Percentiles rank a stretch among this genome's conserved stretches.
Evolutionary conservation across 2,797 vertebrate species (phyloP).

Genomic region (Hylomyscus alleni): DNA sequence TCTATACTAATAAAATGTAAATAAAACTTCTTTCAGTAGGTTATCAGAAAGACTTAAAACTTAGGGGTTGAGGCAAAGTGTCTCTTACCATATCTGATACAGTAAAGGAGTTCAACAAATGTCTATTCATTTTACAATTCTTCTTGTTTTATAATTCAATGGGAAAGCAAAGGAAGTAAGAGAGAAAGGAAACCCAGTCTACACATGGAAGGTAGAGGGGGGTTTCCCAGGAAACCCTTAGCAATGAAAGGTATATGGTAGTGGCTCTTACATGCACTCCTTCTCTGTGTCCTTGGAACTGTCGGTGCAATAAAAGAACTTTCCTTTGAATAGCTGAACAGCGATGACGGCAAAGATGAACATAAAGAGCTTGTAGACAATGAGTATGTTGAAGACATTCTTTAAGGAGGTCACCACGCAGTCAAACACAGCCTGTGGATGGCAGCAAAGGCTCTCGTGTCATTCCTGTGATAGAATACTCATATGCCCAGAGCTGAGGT

Average conservation of each 20-base stretch:
- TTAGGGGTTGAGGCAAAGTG: neutral
- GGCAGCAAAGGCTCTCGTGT: conserved; percentile 49
- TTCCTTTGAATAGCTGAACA: conserved; percentile 99
- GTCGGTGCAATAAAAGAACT: conserved; percentile 99
- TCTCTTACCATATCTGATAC: neutral
- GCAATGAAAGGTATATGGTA: neutral
- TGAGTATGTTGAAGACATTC: conserved; percentile 99
- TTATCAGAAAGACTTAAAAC: neutral
- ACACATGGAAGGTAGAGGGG: rapidly evolving
- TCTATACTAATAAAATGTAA: neutral
- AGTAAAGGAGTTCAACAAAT: neutral
- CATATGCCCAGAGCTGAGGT: neutral
- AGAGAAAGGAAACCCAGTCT: neutral
- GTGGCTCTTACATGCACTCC: conserved; percentile 95
- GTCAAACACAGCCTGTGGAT: conserved; percentile 96
- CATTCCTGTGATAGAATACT: neutral
- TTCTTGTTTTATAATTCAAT: neutral
- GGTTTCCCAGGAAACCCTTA: neutral
- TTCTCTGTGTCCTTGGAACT: conserved; percentile 98
- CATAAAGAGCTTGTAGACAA: conserved; percentile 99
- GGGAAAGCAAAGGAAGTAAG: neutral
- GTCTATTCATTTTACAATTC: neutral
- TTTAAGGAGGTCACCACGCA: conserved; percentile 99
- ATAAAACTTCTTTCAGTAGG: conserved; percentile 7
- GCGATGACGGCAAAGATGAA: conserved; percentile 99